A percentile compares a stretch with the other conserved stretches of the same genome.
These are phyloP conservation scores for Sebastes vulpes DNA, from an alignment of 2,797 vertebrate species.

Conservation along the genomic window DNA sequence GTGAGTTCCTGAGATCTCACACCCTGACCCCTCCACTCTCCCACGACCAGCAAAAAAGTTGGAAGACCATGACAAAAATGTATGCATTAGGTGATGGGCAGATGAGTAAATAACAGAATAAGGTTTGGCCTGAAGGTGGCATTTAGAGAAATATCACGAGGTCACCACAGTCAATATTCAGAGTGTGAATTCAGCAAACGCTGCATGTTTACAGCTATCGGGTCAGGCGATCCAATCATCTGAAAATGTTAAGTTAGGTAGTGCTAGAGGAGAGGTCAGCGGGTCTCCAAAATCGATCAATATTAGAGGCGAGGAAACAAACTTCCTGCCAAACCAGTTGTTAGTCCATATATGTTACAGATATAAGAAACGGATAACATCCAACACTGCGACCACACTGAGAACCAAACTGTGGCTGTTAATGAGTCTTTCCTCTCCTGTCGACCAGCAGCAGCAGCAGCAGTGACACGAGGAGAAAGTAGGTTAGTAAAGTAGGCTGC, in stretches of 20 bases:
- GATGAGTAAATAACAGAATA: not conserved
- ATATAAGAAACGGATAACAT: no score
- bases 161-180: not conserved
- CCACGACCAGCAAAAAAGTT: no score
- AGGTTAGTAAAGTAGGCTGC: slow-evolving; percentile 37
- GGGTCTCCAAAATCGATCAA: not conserved
- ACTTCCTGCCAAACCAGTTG: not conserved
- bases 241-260: not conserved
- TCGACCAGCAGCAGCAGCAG: not conserved
- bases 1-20: no score
- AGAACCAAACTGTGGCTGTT: not conserved
- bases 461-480: not conserved
- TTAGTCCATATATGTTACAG: not conserved
- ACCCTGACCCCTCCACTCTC: no score
- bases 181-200: not conserved
- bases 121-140: not conserved
- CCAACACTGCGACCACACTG: not conserved
- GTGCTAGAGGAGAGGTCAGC: not conserved
- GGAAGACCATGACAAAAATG: no score
- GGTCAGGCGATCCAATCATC: not conserved
- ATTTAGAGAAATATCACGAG: not conserved
- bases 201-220: not conserved
- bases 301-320: not conserved
- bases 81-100: no score
- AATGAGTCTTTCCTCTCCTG: not conserved